Base-by-base conservation (phyloP, 2,113 vertebrate species). In the Bolborhynchus lineola region DNA sequence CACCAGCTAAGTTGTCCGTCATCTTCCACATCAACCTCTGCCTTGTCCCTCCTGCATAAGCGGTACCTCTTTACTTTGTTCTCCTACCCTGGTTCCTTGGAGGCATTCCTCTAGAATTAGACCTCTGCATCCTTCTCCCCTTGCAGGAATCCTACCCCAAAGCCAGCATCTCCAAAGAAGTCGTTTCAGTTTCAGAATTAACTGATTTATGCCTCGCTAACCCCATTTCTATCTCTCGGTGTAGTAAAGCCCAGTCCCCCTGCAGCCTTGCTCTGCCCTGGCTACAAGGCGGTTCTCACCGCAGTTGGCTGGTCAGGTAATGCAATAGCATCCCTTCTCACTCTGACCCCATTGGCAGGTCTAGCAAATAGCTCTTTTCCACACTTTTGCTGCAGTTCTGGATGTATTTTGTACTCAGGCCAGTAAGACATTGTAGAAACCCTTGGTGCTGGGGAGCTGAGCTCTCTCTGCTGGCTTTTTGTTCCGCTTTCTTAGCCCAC, bases 391-490 rank as follows among this genome's bases (percentile, higher is more conserved):
- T 29, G 39, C 55, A 6, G 8, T 31, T 79, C 47, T 70, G 33
- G 8, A 10, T 3, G 7, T 7, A 0, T 44, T 69, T 52, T 1
- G 4, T 65, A 13, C n/a, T 50, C 5, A 0, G 17, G 9, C 4
- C 60, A 69, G 35, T 2, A 50, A 25, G 52, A 60, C 10, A 52
- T 28, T 49, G 24, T 63, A 80, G 50, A 55, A 79, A 60, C 53
- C 60, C 63, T 67, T 53, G 26, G 19, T 57, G 26, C 60, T 21
- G 16, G 31, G 23, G 24, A 44, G 42, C 29, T 4, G 4, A 13
- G 16, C 5, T 46, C 21, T 76, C 49, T 55, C 63, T 90, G 42
- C 14, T 33, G 29, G 9, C 65, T 82, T 60, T 74, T 29, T 25
- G 5, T 84, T 24, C 12, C 60, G 24, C 4, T 65, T 47, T 76